Conservation (phyloP, 1,140 invertebrate genomes). For the Pseudomyrmex gracilis region DNA sequence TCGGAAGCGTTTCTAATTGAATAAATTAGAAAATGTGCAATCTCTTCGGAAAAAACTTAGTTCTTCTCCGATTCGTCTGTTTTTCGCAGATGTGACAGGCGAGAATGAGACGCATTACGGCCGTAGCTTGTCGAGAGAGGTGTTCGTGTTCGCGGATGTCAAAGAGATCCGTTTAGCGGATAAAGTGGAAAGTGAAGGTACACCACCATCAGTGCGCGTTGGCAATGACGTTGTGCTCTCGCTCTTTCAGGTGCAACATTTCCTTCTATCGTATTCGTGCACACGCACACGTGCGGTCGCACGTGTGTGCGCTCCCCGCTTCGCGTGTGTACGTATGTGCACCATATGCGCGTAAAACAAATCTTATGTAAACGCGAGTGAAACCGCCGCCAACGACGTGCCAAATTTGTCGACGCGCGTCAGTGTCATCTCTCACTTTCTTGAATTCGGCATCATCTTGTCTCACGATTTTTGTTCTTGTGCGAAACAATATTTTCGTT, state of each 20-base stretch:
- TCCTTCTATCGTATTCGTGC: slow-evolving; percentile 55
- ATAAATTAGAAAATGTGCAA: too few relatives aligned
- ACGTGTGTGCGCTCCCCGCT: background rate
- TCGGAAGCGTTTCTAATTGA: too few relatives aligned
- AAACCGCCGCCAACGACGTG: slow-evolving; percentile 54
- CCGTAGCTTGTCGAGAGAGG: slow-evolving; percentile 18
- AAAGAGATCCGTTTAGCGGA: slow-evolving; percentile 71
- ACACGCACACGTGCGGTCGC: slow-evolving; percentile 46
- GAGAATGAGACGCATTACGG: background rate
- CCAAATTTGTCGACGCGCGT: slow-evolving; percentile 53
- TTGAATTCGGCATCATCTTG: slow-evolving; percentile 26
- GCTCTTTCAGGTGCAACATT: slow-evolving; percentile 70
- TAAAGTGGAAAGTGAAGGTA: slow-evolving; percentile 84
- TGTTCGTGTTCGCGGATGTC: slow-evolving; percentile 40
- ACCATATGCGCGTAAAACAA: slow-evolving; percentile 58
- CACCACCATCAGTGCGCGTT: slow-evolving; percentile 63
- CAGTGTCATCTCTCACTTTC: slow-evolving; percentile 22
- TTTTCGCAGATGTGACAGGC: background rate
- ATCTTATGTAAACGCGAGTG: slow-evolving; percentile 75
- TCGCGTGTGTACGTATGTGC: background rate
- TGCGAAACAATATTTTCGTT: background rate
- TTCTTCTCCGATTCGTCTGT: background rate
- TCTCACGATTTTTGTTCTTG: background rate
- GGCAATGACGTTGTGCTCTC: slow-evolving; percentile 76
- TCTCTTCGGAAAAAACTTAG: background rate